Evolutionary conservation across 2,888 invertebrate genomes (phyloP), one percentile per base, ranked within the genome.

Genomic region (Bombyx huttoni): DNA sequence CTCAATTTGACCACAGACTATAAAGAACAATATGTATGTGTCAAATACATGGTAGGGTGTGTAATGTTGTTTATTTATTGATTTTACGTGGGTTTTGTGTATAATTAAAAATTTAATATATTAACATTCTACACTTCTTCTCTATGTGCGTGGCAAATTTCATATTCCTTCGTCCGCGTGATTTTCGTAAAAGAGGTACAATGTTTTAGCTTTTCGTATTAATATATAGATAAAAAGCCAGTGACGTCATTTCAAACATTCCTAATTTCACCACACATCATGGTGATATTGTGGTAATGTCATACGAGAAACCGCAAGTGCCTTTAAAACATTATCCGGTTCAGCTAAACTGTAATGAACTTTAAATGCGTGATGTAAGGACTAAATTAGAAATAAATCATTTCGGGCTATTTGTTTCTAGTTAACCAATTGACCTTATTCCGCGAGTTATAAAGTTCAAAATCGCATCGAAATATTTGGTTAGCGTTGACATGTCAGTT

Each of bases 401-500:
- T 40, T 40, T 10, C 12, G 9, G 9, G 40, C 40, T 7, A 40
- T 10, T 35, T 35, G 7, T 35, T 40, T 40, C 8, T 40, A 8
- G 12, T 3, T 8, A 12, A 12, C 40, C 40, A 7, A 40, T 40
- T 10, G 40, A 0, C 2, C 12, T 12, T 40, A 40, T 40, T 40
- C 6, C 12, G 3, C 7, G 6, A 40, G 40, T 40, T 40, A 3
- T 24, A 40, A 12, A 40, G 40, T 40, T 40, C 5, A 40, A 40
- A 40, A 40, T 40, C 40, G 40, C 40, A 10, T 7, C 24, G 24
- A 24, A 12, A 10, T 40, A 40, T 40, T 82, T 81, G 81, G 68
- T 81, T 75, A 82, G 81, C 70, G 76, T 75, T 76, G 78, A 78
- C 78, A 81, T 70, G 73, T 63, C 62, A 67, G 68, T 63, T 68